A percentile compares a stretch with the other conserved stretches of the same genome.
These are phyloP conservation scores for Venustaconcha ellipsiformis DNA, from an alignment of 1,140 invertebrate genomes.

Conservation along the genomic window DNA sequence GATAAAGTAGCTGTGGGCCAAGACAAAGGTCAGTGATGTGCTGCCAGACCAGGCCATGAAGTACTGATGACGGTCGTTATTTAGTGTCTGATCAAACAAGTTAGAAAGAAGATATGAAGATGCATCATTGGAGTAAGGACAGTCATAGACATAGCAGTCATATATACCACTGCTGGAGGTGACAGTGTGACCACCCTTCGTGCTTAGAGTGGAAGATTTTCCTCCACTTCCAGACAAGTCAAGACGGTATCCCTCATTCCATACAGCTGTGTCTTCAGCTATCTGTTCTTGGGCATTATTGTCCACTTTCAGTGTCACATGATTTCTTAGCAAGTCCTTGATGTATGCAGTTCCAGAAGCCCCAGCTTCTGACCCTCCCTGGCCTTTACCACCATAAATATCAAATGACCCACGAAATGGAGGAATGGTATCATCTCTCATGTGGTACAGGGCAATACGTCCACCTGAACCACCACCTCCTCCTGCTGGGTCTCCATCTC, in stretches of 20 bases:
- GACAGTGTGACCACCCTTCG: slow-evolving; percentile 36
- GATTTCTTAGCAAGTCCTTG: slow-evolving; percentile 27
- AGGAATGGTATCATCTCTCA: slow-evolving; percentile 39
- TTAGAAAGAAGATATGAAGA: slow-evolving; percentile 37
- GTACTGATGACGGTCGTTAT: slow-evolving; percentile 29
- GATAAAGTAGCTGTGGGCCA: slow-evolving; percentile 37
- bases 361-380: slow-evolving; percentile 42
- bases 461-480: slow-evolving; percentile 55
- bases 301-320: slow-evolving; percentile 42
- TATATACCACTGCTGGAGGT: slow-evolving; percentile 12
- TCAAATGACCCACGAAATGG: slow-evolving; percentile 51
- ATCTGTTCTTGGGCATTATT: slow-evolving; percentile 43
- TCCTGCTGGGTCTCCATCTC: slow-evolving; percentile 32
- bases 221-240: slow-evolving; percentile 36
- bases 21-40: slow-evolving; percentile 38
- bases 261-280: slow-evolving; percentile 39
- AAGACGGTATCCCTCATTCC: slow-evolving; percentile 48
- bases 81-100: slow-evolving; percentile 56
- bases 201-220: slow-evolving; percentile 28
- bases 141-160: slow-evolving; percentile 22
- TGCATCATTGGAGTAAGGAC: slow-evolving; percentile 18
- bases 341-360: slow-evolving; percentile 53
- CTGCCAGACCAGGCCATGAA: slow-evolving; percentile 30
- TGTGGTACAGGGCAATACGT: slow-evolving; percentile 54
- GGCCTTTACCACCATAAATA: slow-evolving; percentile 36